Evolutionary conservation across 2,113 vertebrate species (phyloP).

Genomic region (Myotis lucifugus): DNA sequence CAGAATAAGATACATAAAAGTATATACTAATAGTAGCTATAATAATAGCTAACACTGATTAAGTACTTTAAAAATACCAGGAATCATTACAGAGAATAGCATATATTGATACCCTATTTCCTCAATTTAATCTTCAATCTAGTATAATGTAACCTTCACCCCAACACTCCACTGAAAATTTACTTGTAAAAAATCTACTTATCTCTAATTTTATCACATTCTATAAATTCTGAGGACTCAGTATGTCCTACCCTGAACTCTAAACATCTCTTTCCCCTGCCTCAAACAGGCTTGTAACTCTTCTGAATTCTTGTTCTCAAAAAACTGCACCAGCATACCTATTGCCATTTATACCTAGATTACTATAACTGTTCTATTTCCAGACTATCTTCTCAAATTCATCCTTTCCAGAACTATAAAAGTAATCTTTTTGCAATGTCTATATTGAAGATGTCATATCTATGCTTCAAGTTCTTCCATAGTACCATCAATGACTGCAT

Average conservation of each 20-base stretch:
- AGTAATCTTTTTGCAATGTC: neutral
- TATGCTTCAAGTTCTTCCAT: neutral
- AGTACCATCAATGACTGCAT: neutral
- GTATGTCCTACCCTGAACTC: neutral
- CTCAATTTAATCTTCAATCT: slow-evolving; percentile 15
- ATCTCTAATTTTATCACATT: slow-evolving; percentile 23
- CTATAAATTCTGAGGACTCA: slow-evolving; percentile 40
- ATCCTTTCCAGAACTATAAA: neutral
- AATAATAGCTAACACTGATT: neutral
- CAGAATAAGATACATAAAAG: neutral
- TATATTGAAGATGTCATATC: neutral
- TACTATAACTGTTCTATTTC: neutral
- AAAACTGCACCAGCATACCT: neutral
- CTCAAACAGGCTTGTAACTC: neutral
- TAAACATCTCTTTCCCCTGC: neutral
- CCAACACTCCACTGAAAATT: neutral
- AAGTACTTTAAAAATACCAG: slow-evolving; percentile 2
- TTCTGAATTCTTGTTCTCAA: slow-evolving; percentile 25
- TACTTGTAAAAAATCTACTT: slow-evolving; percentile 22
- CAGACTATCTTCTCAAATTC: neutral
- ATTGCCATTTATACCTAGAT: neutral
- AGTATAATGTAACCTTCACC: neutral
- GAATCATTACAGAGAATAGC: neutral
- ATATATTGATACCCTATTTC: neutral
- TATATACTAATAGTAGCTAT: neutral